These are phyloP conservation scores for Hymenochirus boettgeri DNA, from an alignment of 2,113 vertebrate species.

Conservation along the genomic window DNA sequence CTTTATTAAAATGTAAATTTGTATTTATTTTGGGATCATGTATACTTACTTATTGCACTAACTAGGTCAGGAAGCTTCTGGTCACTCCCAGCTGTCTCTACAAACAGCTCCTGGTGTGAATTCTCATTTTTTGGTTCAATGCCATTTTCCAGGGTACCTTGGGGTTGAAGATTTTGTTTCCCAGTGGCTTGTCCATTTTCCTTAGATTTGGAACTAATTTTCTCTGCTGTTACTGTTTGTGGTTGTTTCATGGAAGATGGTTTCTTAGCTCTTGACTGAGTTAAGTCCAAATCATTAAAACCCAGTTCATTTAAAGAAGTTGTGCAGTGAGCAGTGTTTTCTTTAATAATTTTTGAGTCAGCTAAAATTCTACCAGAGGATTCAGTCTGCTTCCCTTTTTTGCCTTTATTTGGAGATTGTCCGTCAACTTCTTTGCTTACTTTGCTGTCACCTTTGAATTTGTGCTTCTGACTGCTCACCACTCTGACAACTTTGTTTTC, in stretches of 20 bases:
- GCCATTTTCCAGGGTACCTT: slow-evolving; percentile 51
- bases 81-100: slow-evolving; percentile 55
- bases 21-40: neutral
- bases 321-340: slow-evolving; percentile 55
- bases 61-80: slow-evolving; percentile 48
- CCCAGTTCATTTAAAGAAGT: slow-evolving; percentile 58
- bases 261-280: slow-evolving; percentile 70
- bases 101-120: slow-evolving; percentile 47
- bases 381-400: slow-evolving; percentile 61
- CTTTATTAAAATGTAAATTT: no score
- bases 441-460: slow-evolving; percentile 67
- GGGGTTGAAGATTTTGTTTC: slow-evolving; percentile 41
- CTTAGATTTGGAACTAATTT: slow-evolving; percentile 50
- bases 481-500: slow-evolving; percentile 72
- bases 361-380: slow-evolving; percentile 22
- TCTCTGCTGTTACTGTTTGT: slow-evolving; percentile 51
- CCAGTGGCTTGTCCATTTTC: slow-evolving; percentile 51
- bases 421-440: slow-evolving; percentile 61
- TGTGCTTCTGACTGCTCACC: slow-evolving; percentile 69
- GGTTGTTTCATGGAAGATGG: slow-evolving; percentile 48
- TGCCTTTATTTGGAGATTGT: slow-evolving; percentile 65
- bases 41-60: slow-evolving; percentile 68
- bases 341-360: slow-evolving; percentile 65
- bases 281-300: slow-evolving; percentile 67
- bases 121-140: slow-evolving; percentile 48